Evolutionary conservation across 2,113 vertebrate genomes (phyloP).

Genomic region (Hippocampus comes): DNA sequence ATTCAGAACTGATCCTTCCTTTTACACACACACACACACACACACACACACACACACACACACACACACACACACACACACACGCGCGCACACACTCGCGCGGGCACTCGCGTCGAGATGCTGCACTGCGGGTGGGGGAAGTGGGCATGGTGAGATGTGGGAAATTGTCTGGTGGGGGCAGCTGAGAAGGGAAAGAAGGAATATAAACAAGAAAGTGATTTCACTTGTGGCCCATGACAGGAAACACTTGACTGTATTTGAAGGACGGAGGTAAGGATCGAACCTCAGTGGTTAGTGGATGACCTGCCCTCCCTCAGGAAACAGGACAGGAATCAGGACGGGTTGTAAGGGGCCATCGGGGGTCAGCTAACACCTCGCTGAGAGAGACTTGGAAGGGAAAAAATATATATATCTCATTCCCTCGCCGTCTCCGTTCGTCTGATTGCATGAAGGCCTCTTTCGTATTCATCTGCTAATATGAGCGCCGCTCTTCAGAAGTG

Average conservation of each 20-base stretch:
- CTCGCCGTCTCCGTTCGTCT: neutral
- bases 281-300: slow-evolving; percentile 2
- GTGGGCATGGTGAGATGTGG: slow-evolving; percentile 37
- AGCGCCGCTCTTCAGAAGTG: neutral
- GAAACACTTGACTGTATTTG: neutral
- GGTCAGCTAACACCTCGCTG: slow-evolving; percentile 61
- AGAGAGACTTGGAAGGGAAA: slow-evolving; percentile 32
- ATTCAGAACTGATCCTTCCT: slow-evolving; percentile 51
- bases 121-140: slow-evolving; percentile 26
- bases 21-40: slow-evolving; percentile 22
- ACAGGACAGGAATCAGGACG: slow-evolving; percentile 37
- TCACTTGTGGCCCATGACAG: neutral
- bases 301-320: neutral
- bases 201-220: neutral
- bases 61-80: neutral
- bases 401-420: slow-evolving; percentile 27
- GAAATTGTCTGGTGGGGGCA: slow-evolving; percentile 25
- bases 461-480: slow-evolving; percentile 31
- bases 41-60: neutral
- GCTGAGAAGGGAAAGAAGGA: neutral
- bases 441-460: slow-evolving; percentile 20
- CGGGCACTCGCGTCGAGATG: neutral
- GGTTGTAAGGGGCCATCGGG: slow-evolving; percentile 53
- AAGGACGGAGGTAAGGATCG: slow-evolving; percentile 5
- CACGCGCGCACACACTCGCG: neutral